Evolutionary conservation across 1,140 invertebrate species (phyloP), one percentile per base, ranked within the genome.

Genomic region (Geopemphigus sp.): DNA sequence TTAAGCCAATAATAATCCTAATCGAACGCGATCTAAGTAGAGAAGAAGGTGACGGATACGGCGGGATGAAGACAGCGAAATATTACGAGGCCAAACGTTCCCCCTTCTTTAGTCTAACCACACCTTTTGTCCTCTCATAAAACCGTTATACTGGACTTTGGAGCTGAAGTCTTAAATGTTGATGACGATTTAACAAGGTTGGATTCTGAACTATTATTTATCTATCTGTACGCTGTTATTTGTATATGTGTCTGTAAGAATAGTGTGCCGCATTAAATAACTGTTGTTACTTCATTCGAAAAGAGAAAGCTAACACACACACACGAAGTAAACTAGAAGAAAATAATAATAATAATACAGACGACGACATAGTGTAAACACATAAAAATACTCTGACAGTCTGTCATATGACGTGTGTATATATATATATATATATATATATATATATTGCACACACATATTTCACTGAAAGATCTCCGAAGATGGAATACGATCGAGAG

Each of bases 1-100:
- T 76, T 39, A 59, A 76, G 73, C 56, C 29, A 76, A 76, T 76
- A 74, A 57, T 74, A 76, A 59, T 76, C 29, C 14, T 61, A 24
- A 54, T 73, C 47, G 50, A 54, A 72, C 45, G 22, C 5, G 14
- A 6, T 17, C 6, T n/a, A n/a, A 61, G 15, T 24, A n/a, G n/a
- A 4, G 29, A 45, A 5, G 11, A 14, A 12, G 32, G n/a, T 6
- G 29, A 17, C 24, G 54, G 5, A 11, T 5, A n/a, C 19, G 47
- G 10, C 5, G 24, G 5, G 10, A 32, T n/a, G 24, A 39, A 68
- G 32, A 47, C 45, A 68, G 47, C 39, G 39, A 68, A 68, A 47
- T 66, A 24, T 45, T 45, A 45, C 11, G n/a, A n/a, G n/a, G n/a
- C n/a, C n/a, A n/a, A n/a, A n/a, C n/a, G n/a, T n/a, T n/a, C n/a